phyloP scores from a whole-genome alignment of 2,113 vertebrate species.

The Pitta sordida region DNA sequence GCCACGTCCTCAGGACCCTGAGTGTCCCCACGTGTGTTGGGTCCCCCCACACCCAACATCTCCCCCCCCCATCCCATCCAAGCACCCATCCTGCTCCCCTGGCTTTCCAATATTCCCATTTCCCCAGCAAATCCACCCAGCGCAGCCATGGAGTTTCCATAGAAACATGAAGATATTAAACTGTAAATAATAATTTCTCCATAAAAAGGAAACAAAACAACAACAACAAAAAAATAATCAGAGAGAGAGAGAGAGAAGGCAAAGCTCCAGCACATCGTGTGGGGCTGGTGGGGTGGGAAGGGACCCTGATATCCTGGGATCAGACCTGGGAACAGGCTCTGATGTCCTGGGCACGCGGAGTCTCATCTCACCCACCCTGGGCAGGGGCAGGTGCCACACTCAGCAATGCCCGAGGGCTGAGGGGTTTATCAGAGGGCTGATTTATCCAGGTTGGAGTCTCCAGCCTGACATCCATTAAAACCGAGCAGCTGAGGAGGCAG shows the following conservation, averaged over 20 bases:
- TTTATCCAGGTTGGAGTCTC: background rate
- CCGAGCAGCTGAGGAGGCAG: rapidly evolving
- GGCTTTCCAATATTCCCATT: background rate
- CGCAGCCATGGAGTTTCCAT: conserved; percentile 21
- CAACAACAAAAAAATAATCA: no score
- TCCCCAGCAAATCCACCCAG: background rate
- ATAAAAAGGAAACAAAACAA: background rate
- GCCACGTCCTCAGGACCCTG: rapidly evolving
- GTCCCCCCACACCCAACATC: rapidly evolving
- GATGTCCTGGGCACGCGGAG: rapidly evolving
- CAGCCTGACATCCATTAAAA: background rate
- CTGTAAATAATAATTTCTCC: conserved; percentile 50
- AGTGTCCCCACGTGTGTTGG: background rate
- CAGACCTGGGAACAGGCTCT: background rate
- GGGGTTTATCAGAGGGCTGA: no score
- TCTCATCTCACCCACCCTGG: background rate
- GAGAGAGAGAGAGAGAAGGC: rapidly evolving
- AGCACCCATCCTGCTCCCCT: rapidly evolving
- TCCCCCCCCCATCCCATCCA: rapidly evolving
- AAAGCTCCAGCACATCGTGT: rapidly evolving
- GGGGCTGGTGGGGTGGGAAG: background rate
- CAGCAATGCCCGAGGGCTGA: rapidly evolving
- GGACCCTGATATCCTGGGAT: background rate
- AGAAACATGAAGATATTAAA: conserved; percentile 57
- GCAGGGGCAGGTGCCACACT: rapidly evolving